phyloP scores from a whole-genome alignment of 2,797 vertebrate species.

The Siniperca scherzeri region DNA sequence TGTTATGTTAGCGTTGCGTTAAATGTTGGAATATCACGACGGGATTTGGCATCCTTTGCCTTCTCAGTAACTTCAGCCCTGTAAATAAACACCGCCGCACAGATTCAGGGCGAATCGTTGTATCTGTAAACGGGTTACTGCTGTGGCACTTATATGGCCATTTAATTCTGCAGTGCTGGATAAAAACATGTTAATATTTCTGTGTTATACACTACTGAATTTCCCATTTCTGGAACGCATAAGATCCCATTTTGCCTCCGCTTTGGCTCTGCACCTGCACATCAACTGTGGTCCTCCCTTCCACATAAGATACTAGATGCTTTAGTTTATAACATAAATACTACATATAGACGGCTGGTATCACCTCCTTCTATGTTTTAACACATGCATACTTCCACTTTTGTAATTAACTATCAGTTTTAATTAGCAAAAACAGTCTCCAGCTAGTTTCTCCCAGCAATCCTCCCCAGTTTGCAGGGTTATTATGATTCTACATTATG shows the following conservation, averaged over 20 bases:
- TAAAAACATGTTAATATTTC: slow-evolving; percentile 7
- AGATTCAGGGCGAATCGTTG: not conserved
- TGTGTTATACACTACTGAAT: not conserved
- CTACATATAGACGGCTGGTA: not conserved
- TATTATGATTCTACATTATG: slow-evolving; percentile 67
- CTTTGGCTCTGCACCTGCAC: slow-evolving; percentile 64
- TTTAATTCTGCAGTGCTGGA: slow-evolving; percentile 19
- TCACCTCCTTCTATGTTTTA: not conserved
- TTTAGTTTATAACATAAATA: slow-evolving; percentile 7
- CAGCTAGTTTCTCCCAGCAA: not conserved
- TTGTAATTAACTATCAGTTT: not conserved
- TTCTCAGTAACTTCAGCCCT: slow-evolving; percentile 60
- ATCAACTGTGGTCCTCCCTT: slow-evolving; percentile 56
- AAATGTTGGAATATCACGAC: slow-evolving; percentile 33
- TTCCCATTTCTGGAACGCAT: not conserved
- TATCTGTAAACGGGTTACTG: slow-evolving; percentile 10
- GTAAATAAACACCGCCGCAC: slow-evolving; percentile 39
- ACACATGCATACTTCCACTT: not conserved
- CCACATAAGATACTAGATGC: slow-evolving; percentile 16
- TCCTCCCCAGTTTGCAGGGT: slow-evolving; percentile 50
- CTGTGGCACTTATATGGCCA: not conserved
- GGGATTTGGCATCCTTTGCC: slow-evolving; percentile 33
- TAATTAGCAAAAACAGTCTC: not conserved
- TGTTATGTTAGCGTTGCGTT: slow-evolving; percentile 42
- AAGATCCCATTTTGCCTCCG: slow-evolving; percentile 18